A percentile compares a stretch with the other conserved stretches of the same genome.
phyloP scores from a whole-genome alignment of 64 coral and sea anemone genomes.

The Stichodactyla mertensii region DNA sequence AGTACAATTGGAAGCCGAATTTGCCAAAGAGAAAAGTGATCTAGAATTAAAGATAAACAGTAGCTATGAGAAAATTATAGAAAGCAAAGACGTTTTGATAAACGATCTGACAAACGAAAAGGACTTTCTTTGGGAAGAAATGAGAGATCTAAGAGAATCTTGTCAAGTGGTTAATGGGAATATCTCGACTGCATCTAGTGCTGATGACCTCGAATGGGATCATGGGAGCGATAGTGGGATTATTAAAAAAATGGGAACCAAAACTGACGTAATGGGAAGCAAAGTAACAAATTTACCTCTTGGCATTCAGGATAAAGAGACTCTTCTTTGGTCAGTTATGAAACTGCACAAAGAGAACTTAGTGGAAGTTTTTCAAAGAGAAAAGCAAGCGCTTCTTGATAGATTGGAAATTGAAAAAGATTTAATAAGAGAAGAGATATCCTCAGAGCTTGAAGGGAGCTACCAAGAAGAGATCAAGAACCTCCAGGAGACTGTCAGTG shows the following conservation, averaged over 20 bases:
- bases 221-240: neutral
- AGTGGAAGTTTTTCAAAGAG: conserved; percentile 20
- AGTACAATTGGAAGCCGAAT: conserved; percentile 22
- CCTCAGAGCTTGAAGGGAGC: conserved; percentile 33
- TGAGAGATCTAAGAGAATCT: conserved; percentile 40
- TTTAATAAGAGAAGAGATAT: conserved; percentile 17
- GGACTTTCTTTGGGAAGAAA: conserved; percentile 34
- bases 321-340: conserved; percentile 30
- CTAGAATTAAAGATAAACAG: conserved; percentile 18
- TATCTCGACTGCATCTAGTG: neutral
- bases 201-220: conserved; percentile 24
- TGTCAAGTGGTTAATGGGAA: conserved; percentile 34
- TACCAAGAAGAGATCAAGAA: conserved; percentile 35
- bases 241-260: neutral
- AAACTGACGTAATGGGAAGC: neutral
- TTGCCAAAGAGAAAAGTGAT: conserved; percentile 25
- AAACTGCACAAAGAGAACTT: conserved; percentile 45
- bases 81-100: conserved; percentile 45
- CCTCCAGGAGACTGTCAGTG: conserved; percentile 28
- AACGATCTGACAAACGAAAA: conserved; percentile 50
- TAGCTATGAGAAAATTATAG: conserved; percentile 33
- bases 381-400: conserved; percentile 32
- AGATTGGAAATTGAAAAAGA: conserved; percentile 50
- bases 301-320: neutral
- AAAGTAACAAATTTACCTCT: conserved; percentile 1